Percentiles rank a stretch among this genome's conserved stretches.
Evolutionary conservation across 2,797 vertebrate species (phyloP).

Genomic region (Hylomyscus alleni): DNA sequence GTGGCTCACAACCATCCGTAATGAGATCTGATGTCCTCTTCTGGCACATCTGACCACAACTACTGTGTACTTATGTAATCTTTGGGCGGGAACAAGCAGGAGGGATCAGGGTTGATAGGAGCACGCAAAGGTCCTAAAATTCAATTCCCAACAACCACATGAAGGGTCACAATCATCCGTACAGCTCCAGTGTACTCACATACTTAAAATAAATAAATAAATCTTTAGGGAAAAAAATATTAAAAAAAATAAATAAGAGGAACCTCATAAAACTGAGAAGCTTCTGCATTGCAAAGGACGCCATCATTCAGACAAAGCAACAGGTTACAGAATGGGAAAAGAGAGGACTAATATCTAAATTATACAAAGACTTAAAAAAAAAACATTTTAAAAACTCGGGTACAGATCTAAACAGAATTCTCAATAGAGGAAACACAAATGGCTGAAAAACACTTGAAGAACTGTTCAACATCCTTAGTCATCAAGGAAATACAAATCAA

Average conservation of each 20-base stretch:
- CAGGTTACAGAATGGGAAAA: background rate
- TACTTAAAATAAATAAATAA: too few species aligned
- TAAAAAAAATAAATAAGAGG: background rate
- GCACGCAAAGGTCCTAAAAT: too few species aligned
- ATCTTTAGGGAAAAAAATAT: too few species aligned
- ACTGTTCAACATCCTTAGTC: background rate
- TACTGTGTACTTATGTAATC: too few species aligned
- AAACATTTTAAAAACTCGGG: background rate
- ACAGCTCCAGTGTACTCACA: too few species aligned
- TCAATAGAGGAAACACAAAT: background rate
- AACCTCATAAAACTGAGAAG: background rate
- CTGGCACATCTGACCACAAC: too few species aligned
- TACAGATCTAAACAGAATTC: background rate
- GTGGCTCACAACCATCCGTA: too few species aligned
- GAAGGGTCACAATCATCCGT: too few species aligned
- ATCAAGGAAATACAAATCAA: background rate
- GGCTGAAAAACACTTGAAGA: background rate
- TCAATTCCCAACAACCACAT: too few species aligned
- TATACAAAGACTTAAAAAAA: background rate
- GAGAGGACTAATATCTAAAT: background rate
- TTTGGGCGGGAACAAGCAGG: too few species aligned
- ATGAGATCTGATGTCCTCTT: too few species aligned
- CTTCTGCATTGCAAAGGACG: background rate
- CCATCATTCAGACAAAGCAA: background rate
- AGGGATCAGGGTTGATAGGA: too few species aligned